Evolutionary conservation across 2,113 vertebrate genomes (phyloP).

Genomic region (Baryphthengus martii): DNA sequence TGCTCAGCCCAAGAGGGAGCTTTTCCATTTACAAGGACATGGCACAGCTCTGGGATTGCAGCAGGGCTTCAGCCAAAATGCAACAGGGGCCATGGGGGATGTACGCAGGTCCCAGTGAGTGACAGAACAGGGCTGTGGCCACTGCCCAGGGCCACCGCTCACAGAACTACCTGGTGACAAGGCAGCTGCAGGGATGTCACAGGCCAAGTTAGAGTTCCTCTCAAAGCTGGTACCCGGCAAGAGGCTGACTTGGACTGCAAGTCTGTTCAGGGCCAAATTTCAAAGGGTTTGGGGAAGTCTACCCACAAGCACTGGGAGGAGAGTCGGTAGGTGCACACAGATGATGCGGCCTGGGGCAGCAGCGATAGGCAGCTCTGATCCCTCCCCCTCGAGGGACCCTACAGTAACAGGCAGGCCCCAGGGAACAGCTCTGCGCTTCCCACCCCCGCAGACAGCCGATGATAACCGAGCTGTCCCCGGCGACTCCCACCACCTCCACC

Average conservation of each 20-base stretch:
- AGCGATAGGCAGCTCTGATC: not conserved
- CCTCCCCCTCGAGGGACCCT: not conserved
- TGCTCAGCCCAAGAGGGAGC: not conserved
- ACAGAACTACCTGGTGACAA: not conserved
- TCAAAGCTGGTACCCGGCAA: not conserved
- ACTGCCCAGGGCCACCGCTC: rapidly evolving
- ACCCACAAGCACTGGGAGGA: not conserved
- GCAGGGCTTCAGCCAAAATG: not conserved
- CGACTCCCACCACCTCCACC: not conserved
- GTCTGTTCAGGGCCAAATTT: not conserved
- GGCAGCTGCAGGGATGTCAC: not conserved
- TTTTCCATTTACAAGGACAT: not conserved
- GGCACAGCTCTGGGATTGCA: not conserved
- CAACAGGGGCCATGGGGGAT: not conserved
- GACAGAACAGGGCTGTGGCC: not conserved
- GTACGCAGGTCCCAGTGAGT: not conserved
- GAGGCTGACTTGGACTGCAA: not conserved
- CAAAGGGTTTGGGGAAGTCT: not conserved
- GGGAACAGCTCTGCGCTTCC: not conserved
- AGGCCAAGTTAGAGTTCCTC: not conserved
- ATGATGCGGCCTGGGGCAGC: not conserved
- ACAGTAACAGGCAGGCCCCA: not conserved
- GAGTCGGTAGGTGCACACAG: not conserved
- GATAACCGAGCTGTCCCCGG: not conserved
- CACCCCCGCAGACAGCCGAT: not conserved